These are phyloP conservation scores for Campodea augens DNA, from an alignment of 1,140 invertebrate species.

Conservation along the genomic window DNA sequence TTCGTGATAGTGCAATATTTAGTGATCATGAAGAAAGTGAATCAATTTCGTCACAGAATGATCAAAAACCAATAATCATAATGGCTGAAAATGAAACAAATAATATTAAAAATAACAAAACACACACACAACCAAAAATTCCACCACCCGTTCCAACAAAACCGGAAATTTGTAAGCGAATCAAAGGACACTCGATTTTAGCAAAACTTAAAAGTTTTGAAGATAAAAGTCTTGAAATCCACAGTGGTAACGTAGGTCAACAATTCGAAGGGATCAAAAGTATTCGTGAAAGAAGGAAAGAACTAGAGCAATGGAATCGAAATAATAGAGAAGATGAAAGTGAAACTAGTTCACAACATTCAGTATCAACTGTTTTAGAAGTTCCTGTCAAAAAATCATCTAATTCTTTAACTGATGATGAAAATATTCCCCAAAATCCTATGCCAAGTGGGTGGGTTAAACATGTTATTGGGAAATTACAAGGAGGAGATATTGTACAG, in stretches of 20 bases:
- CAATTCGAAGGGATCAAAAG: constrained; percentile 15
- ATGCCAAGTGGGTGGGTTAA: constrained; percentile 28
- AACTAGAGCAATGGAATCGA: constrained; percentile 18
- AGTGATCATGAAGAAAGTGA: constrained; percentile 42
- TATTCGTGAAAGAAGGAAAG: constrained; percentile 17
- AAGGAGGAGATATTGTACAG: too few relatives aligned
- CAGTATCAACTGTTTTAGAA: constrained; percentile 23
- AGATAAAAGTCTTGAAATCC: constrained; percentile 16
- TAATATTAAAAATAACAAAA: neutral
- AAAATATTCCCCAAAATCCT: neutral
- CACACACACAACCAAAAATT: constrained; percentile 2
- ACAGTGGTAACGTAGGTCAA: constrained; percentile 8
- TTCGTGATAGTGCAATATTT: constrained; percentile 65
- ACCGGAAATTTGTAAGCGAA: neutral
- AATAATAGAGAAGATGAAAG: constrained; percentile 21
- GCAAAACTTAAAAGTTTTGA: constrained; percentile 18
- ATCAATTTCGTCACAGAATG: constrained; percentile 11
- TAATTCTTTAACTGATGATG: constrained; percentile 11
- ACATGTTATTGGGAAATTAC: constrained; percentile 28
- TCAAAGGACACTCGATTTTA: constrained; percentile 16
- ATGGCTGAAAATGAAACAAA: neutral
- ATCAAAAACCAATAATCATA: constrained; percentile 4
- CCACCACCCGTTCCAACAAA: constrained; percentile 6
- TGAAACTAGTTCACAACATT: constrained; percentile 26
- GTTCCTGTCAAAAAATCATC: constrained; percentile 11